phyloP scores from a whole-genome alignment of 2,113 vertebrate genomes.

The Phasianus colchicus region DNA sequence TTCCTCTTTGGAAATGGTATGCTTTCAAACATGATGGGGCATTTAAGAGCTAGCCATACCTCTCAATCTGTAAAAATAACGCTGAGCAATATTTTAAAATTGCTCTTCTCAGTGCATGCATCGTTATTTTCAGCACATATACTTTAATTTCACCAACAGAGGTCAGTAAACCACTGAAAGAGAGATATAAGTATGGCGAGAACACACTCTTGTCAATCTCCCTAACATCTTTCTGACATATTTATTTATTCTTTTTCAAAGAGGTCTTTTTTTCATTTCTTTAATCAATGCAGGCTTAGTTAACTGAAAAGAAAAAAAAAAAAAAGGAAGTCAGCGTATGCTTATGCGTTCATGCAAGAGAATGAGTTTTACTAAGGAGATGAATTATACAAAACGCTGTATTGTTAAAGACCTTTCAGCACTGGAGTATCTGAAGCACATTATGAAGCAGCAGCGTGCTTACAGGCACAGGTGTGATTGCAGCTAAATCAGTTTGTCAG shows the following conservation, averaged over 20 bases:
- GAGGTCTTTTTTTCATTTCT: not conserved
- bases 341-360: not conserved
- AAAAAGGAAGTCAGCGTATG: not conserved
- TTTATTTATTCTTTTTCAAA: not conserved
- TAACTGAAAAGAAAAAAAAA: not conserved
- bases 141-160: slow-evolving; percentile 69
- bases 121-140: not conserved
- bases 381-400: not conserved
- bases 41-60: not conserved
- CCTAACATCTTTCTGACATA: not conserved
- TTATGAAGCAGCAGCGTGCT: not conserved
- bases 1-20: not conserved
- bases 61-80: not conserved
- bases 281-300: not conserved
- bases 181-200: not conserved
- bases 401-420: not conserved
- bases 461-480: not conserved
- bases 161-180: slow-evolving; percentile 71
- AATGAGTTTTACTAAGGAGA: not conserved
- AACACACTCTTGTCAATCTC: not conserved
- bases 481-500: not conserved
- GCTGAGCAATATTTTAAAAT: not conserved
- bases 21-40: not conserved
- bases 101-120: not conserved
- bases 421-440: not conserved